phyloP scores from a whole-genome alignment of 2,888 invertebrate species.

The Lysandra coridon region DNA sequence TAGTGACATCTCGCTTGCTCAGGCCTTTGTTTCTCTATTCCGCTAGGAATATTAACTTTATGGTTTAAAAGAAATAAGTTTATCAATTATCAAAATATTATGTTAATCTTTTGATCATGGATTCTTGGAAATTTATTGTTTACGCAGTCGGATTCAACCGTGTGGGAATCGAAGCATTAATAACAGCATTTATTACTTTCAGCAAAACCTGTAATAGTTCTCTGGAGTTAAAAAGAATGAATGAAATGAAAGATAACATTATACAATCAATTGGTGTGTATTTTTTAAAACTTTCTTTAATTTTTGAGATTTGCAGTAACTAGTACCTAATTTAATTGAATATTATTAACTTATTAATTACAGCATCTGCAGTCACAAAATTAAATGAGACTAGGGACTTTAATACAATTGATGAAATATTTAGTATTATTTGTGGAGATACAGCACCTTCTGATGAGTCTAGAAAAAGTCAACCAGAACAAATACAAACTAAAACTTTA shows the following conservation, averaged over 20 bases:
- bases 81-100: too few relatives aligned
- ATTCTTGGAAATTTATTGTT: too few relatives aligned
- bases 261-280: constrained; percentile 61
- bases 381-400: constrained; percentile 63
- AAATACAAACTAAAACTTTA: constrained; percentile 30
- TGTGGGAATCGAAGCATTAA: too few relatives aligned
- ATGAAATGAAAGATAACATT: constrained; percentile 56
- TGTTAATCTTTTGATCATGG: too few relatives aligned
- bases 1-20: too few relatives aligned
- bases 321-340: background rate
- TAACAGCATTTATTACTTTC: constrained; percentile 37
- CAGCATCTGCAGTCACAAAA: constrained; percentile 55
- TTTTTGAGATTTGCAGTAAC: background rate
- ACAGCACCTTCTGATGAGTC: constrained; percentile 38
- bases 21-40: too few relatives aligned
- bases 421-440: constrained; percentile 59
- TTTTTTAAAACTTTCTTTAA: background rate
- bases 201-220: constrained; percentile 58
- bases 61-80: too few relatives aligned
- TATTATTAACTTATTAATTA: constrained; percentile 27
- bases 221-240: constrained; percentile 54
- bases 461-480: background rate
- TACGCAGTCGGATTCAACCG: too few relatives aligned
- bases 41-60: too few relatives aligned
- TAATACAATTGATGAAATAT: constrained; percentile 54